These are phyloP conservation scores for Rhinatrema bivittatum DNA, from an alignment of 2,797 vertebrate species.

Conservation along the genomic window DNA sequence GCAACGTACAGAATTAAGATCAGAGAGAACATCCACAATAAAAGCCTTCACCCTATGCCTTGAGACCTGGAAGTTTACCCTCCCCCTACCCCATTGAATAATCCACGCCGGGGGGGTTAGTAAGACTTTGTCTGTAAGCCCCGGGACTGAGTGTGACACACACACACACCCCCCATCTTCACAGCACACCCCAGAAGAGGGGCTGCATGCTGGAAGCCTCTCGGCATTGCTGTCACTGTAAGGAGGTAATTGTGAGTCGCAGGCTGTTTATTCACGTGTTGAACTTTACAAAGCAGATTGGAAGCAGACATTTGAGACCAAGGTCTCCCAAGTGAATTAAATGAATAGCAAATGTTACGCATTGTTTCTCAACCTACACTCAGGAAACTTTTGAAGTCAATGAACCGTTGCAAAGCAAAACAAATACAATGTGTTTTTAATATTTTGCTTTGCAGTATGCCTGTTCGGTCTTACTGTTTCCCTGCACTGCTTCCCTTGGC, in stretches of 20 bases:
- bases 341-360: conserved; percentile 28
- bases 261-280: conserved; percentile 26
- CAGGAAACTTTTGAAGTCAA: conserved; percentile 31
- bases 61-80: no score
- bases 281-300: conserved; percentile 15
- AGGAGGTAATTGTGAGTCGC: conserved; percentile 20
- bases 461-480: conserved; percentile 1
- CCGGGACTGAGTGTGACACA: no score
- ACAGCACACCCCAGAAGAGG: no score
- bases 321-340: conserved; percentile 36
- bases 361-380: conserved; percentile 30
- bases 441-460: background rate
- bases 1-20: no score
- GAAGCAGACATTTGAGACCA: conserved; percentile 27
- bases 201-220: no score
- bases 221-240: background rate
- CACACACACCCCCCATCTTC: no score
- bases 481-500: background rate
- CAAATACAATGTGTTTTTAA: conserved; percentile 23
- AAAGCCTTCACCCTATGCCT: no score
- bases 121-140: no score
- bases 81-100: no score
- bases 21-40: no score
- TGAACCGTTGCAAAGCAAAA: conserved; percentile 34
- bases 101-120: no score